Base-by-base conservation (phyloP, 2,113 vertebrate species). In the Heterocephalus glaber region DNA sequence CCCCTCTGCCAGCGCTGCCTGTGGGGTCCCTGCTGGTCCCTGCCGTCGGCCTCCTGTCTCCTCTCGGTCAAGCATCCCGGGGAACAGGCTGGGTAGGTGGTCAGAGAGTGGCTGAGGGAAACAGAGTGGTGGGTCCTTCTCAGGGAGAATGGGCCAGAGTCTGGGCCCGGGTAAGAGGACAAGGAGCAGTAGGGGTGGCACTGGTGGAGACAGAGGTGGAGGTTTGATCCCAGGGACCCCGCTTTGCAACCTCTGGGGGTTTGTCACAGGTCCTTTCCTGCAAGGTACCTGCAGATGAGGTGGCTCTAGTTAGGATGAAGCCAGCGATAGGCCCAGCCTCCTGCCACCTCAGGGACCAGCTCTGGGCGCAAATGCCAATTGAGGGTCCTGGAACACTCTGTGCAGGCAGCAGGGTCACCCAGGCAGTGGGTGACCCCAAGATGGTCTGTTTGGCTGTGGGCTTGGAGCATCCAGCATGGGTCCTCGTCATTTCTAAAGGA, bases 121-220 rank as follows among this genome's bases (percentile, higher is more conserved):
- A 81, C 90, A 96, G 93, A 85, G 83, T 94, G 88, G 79, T 86
- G 89, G 72, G 22, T 56, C 52, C 61, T 6, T 9, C n/a, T 85
- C 28, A 4, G 49, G 68, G 35, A 65, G 86, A 79, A 20, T 5
- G 63, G 61, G 82, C 52, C 12, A 9, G 66, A 65, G 7, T 49
- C 9, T 10, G n/a, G 33, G 65, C 80, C 35, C 19, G 61, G 14
- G 41, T 30, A 11, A 20, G 82, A 35, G 61, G 49, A 30, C 10
- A 81, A 26, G 52, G 56, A 72, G 47, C 61, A 47, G 3, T 2
- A 49, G 14, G 10, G 74, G 41, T 2, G 11, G 14, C 20, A 0
- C 2, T 11, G 72, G 26, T 2, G 5, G 41, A 38, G 41, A 13
- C 24, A 13, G 2, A 6, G 7, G 28, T 22, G 8, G 5, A 28